Conservation (phyloP, 2,797 vertebrate species). For the Morelia viridis region DNA sequence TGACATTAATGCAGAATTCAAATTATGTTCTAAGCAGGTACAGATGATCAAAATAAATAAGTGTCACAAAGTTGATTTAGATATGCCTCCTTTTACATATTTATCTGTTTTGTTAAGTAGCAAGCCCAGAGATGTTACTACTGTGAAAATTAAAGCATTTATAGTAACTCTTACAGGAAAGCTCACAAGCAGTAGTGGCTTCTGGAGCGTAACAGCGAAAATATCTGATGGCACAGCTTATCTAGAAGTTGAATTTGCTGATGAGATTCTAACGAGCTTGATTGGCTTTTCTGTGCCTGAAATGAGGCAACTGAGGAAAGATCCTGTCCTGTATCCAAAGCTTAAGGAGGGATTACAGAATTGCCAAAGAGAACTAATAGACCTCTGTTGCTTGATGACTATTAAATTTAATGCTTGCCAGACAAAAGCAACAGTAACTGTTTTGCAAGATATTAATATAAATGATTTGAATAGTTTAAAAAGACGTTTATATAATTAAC, state of each 20-base stretch:
- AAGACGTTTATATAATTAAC: slow-evolving; percentile 70
- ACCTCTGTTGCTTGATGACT: slow-evolving; percentile 94
- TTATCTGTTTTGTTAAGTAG: slow-evolving; percentile 78
- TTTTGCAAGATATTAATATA: slow-evolving; percentile 74
- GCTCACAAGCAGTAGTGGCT: slow-evolving; percentile 78
- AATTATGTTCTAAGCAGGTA: slow-evolving; percentile 30
- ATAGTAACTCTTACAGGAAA: slow-evolving; percentile 93
- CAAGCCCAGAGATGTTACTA: slow-evolving; percentile 57
- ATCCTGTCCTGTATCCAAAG: slow-evolving; percentile 75
- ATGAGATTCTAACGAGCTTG: slow-evolving; percentile 83
- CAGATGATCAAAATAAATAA: slow-evolving; percentile 38
- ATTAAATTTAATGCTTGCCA: slow-evolving; percentile 75
- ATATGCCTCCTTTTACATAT: slow-evolving; percentile 85
- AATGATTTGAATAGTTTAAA: slow-evolving; percentile 77
- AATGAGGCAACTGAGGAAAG: slow-evolving; percentile 82
- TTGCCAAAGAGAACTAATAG: slow-evolving; percentile 90
- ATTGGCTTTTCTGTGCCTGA: slow-evolving; percentile 90
- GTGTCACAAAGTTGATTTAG: slow-evolving; percentile 60
- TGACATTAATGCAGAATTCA: slow-evolving; percentile 36
- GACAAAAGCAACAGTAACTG: slow-evolving; percentile 78
- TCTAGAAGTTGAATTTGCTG: slow-evolving; percentile 86
- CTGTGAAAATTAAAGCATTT: slow-evolving; percentile 87
- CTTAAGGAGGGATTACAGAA: slow-evolving; percentile 83
- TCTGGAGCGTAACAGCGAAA: slow-evolving; percentile 84
- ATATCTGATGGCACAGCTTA: slow-evolving; percentile 92